Base-by-base conservation (phyloP, 2,113 vertebrate genomes). In the Maccullochella peelii region DNA sequence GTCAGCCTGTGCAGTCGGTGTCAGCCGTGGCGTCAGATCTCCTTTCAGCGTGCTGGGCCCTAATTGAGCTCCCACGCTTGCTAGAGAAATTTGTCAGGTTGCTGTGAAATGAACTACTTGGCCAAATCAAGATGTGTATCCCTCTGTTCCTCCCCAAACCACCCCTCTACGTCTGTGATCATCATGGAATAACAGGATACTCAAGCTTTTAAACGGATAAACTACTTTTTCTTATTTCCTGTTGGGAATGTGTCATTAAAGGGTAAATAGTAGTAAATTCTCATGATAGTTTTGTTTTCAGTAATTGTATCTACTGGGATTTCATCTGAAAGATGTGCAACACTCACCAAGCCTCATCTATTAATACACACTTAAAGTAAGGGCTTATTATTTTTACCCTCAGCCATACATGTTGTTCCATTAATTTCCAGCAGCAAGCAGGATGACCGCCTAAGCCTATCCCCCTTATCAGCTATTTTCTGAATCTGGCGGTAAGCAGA, bases 51-150 rank as follows among this genome's bases (percentile, higher is more conserved):
- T 63, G 77, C 83, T 63, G 36, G 61, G 55, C 57, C 84, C 65
- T 93, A 92, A 93, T 94, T 92, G 87, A 86, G 68, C 67, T 81
- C 84, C 92, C 91, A 89, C 91, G 89, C 79, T 73, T 77, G 54
- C 61, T 77, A 58, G 86, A 74, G 88, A 93, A 84, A 92, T 92
- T 80, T 89, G 75, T 90, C 89, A 85, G 84, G 72, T 91, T 90
- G 67, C 79, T 89, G 92, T 80, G 88, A 93, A 87, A 79, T 85
- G 36, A 91, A 84, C 63, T 68, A 55, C 63, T 86, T 52, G 59
- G 59, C 59, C 55, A 84, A 92, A 86, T 86, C 72, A 83, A 86
- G 81, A 83, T 80, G 72, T 81, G 58, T 55, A 44, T 89, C 80
- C 69, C 65, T 79, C 68, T 73, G 62, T 81, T 85, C 36, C 38